Evolutionary conservation across 2,797 vertebrate genomes (phyloP).

Genomic region (Siniperca undulata): DNA sequence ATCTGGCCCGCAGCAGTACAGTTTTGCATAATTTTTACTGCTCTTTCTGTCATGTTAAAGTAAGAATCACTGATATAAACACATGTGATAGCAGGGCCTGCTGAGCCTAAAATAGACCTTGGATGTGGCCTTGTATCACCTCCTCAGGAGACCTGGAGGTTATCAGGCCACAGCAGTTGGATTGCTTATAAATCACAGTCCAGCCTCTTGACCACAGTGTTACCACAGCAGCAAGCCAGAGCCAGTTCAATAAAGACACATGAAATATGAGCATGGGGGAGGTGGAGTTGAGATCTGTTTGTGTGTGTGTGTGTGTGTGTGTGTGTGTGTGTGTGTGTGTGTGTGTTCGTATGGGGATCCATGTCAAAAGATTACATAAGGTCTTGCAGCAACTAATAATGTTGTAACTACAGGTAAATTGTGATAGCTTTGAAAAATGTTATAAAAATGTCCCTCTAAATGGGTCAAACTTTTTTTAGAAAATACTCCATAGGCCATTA

Average conservation of each 20-base stretch:
- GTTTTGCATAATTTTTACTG: background rate
- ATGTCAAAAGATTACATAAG: constrained; percentile 9
- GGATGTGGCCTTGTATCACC: background rate
- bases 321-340: background rate
- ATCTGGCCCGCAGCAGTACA: constrained; percentile 29
- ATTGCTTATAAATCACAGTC: constrained; percentile 53
- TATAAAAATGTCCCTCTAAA: background rate
- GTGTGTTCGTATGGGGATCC: too few relatives aligned
- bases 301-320: background rate
- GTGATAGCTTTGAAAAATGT: background rate
- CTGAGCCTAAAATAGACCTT: constrained; percentile 28
- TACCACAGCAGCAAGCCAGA: constrained; percentile 1
- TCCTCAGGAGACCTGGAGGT: constrained; percentile 54
- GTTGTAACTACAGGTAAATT: background rate
- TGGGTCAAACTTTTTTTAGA: background rate
- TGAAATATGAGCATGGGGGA: constrained; percentile 15
- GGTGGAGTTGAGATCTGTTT: background rate
- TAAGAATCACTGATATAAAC: constrained; percentile 22
- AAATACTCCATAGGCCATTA: too few relatives aligned
- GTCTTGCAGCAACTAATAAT: background rate
- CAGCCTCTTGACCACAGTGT: constrained; percentile 15
- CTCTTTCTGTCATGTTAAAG: background rate
- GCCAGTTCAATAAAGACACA: constrained; percentile 1
- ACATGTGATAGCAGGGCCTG: background rate
- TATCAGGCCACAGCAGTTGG: constrained; percentile 61